A percentile compares a stretch with the other conserved stretches of the same genome.
phyloP scores from a whole-genome alignment of 2,888 invertebrate species.

The Drosophila helvetica region DNA sequence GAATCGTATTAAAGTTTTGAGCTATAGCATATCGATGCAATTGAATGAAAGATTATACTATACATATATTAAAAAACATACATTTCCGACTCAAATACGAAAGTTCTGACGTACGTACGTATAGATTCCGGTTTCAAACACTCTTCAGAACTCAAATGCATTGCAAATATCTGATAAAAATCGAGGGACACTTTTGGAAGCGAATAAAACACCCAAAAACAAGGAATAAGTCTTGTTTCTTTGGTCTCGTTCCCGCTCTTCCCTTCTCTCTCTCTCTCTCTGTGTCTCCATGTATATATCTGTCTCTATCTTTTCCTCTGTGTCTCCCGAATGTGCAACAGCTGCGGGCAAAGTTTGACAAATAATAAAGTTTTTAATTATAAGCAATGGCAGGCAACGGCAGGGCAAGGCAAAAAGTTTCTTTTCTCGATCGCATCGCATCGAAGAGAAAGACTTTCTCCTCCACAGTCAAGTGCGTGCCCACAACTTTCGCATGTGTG shows the following conservation, averaged over 20 bases:
- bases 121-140: too few species aligned
- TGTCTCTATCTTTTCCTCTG: too few species aligned
- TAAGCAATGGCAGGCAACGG: conserved; percentile 54
- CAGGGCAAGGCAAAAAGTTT: conserved; percentile 51
- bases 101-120: too few species aligned
- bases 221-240: conserved; percentile 4
- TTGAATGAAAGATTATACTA: too few species aligned
- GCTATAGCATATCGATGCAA: too few species aligned
- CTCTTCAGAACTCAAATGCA: too few species aligned
- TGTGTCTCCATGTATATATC: too few species aligned
- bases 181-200: not conserved
- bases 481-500: conserved; percentile 16
- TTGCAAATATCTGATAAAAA: not conserved
- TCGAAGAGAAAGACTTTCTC: conserved; percentile 35
- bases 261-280: not conserved
- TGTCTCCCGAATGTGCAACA: conserved; percentile 71
- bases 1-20: too few species aligned
- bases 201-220: not conserved
- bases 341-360: conserved; percentile 76
- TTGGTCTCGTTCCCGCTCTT: not conserved
- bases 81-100: too few species aligned
- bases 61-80: too few species aligned
- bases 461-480: not conserved
- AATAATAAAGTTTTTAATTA: conserved; percentile 80
- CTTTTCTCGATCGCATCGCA: conserved; percentile 41